Conservation (phyloP, 2,888 invertebrate species). For the Chloroclystis v-ata region DNA sequence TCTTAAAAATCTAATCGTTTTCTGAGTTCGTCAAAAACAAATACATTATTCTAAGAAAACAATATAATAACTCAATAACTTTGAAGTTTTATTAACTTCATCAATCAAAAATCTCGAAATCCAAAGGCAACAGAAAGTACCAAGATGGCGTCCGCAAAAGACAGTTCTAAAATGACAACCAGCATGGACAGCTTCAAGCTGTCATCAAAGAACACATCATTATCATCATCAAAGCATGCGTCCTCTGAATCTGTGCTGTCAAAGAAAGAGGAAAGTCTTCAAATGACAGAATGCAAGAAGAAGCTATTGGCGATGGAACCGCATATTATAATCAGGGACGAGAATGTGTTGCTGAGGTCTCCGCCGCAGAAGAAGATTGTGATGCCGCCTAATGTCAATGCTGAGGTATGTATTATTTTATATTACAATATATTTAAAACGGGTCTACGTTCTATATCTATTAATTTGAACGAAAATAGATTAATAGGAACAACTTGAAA, state of each 20-base stretch:
- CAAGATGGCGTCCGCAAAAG: conserved; percentile 68
- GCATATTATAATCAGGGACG: conserved; percentile 70
- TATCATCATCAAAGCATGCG: conserved; percentile 66
- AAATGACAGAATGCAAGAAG: conserved; percentile 74
- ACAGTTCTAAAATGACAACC: conserved; percentile 63
- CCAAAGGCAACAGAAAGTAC: conserved; percentile 7
- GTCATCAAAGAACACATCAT: conserved; percentile 65
- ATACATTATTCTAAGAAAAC: no score
- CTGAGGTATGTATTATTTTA: conserved; percentile 52
- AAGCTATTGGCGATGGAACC: conserved; percentile 69
- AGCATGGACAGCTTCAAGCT: conserved; percentile 71
- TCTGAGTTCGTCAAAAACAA: no score
- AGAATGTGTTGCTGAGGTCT: conserved; percentile 66
- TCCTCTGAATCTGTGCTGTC: conserved; percentile 72
- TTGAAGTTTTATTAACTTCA: no score
- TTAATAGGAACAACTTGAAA: no score
- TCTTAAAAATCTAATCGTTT: no score
- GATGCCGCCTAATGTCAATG: conserved; percentile 67
- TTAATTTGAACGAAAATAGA: no score
- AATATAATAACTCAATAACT: no score
- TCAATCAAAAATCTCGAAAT: no score
- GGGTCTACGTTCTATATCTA: no score
- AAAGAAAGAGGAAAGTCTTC: conserved; percentile 65
- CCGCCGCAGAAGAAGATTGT: conserved; percentile 74
- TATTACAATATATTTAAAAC: not conserved